Conservation (phyloP, 2,113 vertebrate genomes). For the Cephalopterus ornatus region DNA sequence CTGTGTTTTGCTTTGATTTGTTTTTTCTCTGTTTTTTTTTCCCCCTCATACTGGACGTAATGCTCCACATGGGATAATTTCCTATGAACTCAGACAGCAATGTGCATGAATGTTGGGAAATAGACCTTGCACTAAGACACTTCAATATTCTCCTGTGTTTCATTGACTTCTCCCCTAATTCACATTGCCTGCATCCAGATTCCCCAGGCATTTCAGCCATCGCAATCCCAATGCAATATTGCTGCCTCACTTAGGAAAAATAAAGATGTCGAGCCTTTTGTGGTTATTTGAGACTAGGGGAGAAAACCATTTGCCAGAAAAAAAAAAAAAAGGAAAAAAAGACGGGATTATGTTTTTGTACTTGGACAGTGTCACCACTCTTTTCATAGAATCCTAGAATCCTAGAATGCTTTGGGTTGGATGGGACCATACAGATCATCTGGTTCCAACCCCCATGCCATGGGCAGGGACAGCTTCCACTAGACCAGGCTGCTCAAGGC, state of each 20-base stretch:
- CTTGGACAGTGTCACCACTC: not conserved
- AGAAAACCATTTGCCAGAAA: not conserved
- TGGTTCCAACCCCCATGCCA: not conserved
- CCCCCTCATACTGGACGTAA: not conserved
- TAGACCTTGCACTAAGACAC: not conserved
- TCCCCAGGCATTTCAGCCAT: not conserved
- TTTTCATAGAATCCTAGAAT: not conserved
- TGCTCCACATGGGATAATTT: not conserved
- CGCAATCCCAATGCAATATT: not conserved
- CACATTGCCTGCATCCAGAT: not conserved
- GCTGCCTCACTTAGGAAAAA: not conserved
- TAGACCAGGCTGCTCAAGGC: not conserved
- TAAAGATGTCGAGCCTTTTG: not conserved
- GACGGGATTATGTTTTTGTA: not conserved
- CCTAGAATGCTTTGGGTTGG: not conserved
- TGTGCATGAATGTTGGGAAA: not conserved
- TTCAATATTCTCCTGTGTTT: not conserved
- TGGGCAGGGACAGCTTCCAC: not conserved
- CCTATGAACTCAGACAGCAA: not conserved
- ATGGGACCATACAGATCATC: not conserved
- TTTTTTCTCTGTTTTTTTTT: not conserved
- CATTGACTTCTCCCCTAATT: constrained; percentile 18
- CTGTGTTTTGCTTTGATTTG: not conserved
- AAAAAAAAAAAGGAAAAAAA: not conserved
- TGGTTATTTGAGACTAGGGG: not conserved